Evolutionary conservation across 2,888 invertebrate species (phyloP).

Genomic region (Apamea epomidion): DNA sequence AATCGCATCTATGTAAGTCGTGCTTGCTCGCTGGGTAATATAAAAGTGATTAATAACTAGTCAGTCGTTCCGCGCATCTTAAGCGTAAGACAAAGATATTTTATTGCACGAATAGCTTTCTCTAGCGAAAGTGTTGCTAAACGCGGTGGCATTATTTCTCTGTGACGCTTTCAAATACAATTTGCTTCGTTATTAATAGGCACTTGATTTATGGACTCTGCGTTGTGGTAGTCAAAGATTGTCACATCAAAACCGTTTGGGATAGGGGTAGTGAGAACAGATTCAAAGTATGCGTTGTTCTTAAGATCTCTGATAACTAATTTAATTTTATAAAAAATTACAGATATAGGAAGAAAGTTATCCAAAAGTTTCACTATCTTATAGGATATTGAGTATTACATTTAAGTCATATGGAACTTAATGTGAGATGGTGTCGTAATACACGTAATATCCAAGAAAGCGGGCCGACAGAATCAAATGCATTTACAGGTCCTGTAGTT

Average conservation of each 20-base stretch:
- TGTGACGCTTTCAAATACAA: slow-evolving; percentile 85
- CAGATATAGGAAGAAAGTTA: background rate
- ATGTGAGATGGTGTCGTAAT: slow-evolving; percentile 48
- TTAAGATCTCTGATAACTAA: background rate
- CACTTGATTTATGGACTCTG: slow-evolving; percentile 59
- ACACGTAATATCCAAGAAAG: slow-evolving; percentile 66
- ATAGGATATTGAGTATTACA: slow-evolving; percentile 6
- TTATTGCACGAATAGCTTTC: slow-evolving; percentile 88
- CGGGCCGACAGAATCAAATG: slow-evolving; percentile 58
- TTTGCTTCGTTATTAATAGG: slow-evolving; percentile 72
- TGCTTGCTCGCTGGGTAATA: slow-evolving; percentile 46
- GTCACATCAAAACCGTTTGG: slow-evolving; percentile 14
- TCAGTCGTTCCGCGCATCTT: slow-evolving; percentile 68
- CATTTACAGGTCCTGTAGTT: slow-evolving; percentile 62
- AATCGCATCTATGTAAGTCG: slow-evolving; percentile 53
- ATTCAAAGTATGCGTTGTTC: background rate
- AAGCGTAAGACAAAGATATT: slow-evolving; percentile 81
- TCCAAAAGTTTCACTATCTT: background rate
- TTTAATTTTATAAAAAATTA: background rate
- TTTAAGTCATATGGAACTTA: slow-evolving; percentile 21
- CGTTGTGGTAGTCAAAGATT: slow-evolving; percentile 14
- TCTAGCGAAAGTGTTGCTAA: slow-evolving; percentile 88
- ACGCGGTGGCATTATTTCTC: slow-evolving; percentile 79
- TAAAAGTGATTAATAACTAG: slow-evolving; percentile 69
- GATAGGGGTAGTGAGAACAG: background rate